phyloP scores from a whole-genome alignment of 2,888 invertebrate genomes.

The Scrobipalpa costella region DNA sequence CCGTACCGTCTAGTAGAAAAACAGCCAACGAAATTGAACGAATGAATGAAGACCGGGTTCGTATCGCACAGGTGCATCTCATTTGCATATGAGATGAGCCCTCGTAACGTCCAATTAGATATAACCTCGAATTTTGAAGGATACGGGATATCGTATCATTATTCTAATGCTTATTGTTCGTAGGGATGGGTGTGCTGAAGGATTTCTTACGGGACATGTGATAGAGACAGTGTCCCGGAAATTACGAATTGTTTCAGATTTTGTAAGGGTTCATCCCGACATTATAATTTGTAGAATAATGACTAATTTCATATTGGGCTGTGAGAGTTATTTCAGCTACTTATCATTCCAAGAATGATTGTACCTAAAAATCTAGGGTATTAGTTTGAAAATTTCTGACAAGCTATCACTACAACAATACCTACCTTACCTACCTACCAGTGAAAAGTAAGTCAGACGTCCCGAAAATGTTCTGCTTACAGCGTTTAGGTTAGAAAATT shows the following conservation, averaged over 20 bases:
- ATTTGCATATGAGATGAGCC: slow-evolving; percentile 66
- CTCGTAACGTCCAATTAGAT: slow-evolving; percentile 53
- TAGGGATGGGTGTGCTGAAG: slow-evolving; percentile 24
- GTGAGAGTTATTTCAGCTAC: no score
- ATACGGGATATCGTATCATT: slow-evolving; percentile 57
- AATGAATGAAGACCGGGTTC: slow-evolving; percentile 22
- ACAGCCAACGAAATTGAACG: slow-evolving; percentile 16
- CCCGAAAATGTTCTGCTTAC: no score
- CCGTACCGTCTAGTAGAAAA: no score
- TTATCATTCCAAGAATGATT: no score
- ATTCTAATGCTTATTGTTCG: slow-evolving; percentile 57
- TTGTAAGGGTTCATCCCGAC: neutral
- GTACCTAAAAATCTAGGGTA: no score
- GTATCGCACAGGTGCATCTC: slow-evolving; percentile 44
- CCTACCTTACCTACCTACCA: no score
- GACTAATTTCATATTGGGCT: no score
- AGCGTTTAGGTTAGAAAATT: no score
- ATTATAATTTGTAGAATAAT: no score
- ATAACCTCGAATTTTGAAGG: slow-evolving; percentile 33
- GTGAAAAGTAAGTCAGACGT: no score
- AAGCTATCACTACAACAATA: no score
- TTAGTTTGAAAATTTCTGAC: no score
- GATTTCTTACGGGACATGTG: neutral
- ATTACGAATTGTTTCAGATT: neutral
- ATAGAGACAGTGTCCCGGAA: neutral